A percentile compares a stretch with the other conserved stretches of the same genome.
phyloP scores from a whole-genome alignment of 2,797 vertebrate genomes.

The Pachyuromys duprasi region DNA sequence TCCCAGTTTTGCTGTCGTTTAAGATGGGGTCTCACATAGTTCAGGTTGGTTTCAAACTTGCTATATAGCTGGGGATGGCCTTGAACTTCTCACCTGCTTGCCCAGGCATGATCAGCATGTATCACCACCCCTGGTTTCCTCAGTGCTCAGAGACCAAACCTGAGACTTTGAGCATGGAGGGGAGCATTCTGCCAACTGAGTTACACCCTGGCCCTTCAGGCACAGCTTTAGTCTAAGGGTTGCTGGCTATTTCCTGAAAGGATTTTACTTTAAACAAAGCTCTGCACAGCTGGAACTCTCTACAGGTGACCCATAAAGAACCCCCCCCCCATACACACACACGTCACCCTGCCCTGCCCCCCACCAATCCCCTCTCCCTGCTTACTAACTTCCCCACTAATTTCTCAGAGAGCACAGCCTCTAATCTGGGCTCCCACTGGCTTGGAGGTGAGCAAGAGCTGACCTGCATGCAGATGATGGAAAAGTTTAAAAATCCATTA shows the following conservation, averaged over 20 bases:
- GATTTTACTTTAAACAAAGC: constrained; percentile 25
- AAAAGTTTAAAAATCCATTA: constrained; percentile 74
- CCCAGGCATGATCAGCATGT: not conserved
- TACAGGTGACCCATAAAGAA: not conserved
- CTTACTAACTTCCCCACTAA: not conserved
- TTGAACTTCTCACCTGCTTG: not conserved
- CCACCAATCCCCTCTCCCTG: not conserved
- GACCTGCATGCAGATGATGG: constrained; percentile 45
- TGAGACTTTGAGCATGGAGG: not conserved
- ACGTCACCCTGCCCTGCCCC: not conserved
- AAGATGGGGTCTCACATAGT: not conserved
- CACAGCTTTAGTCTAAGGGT: constrained; percentile 11
- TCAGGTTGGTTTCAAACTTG: not conserved
- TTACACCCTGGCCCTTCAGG: not conserved
- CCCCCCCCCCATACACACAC: too few species aligned
- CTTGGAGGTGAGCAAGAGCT: not conserved
- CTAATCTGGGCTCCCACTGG: not conserved
- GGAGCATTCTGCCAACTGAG: not conserved
- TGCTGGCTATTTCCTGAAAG: constrained; percentile 10
- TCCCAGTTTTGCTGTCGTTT: not conserved
- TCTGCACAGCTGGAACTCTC: not conserved
- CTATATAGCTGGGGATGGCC: not conserved
- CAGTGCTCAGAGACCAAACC: not conserved
- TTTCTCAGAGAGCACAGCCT: constrained; percentile 11
- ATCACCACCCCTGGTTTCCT: not conserved